Conservation (phyloP, 1,140 invertebrate species). For the Zaprionus africanus region DNA sequence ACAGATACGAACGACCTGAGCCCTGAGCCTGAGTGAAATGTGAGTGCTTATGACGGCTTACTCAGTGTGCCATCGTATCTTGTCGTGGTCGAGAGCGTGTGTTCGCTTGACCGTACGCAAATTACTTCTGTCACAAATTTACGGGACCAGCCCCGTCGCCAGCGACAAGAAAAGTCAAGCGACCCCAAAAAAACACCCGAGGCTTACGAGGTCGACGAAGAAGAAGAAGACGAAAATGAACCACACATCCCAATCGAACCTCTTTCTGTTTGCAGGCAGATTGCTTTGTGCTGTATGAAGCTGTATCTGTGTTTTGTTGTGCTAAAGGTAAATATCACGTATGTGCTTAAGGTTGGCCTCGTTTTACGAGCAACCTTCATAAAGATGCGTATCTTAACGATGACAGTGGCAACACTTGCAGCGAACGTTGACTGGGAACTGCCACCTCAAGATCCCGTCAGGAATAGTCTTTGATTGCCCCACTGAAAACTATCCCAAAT, state of each 20-base stretch:
- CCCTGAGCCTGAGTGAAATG: constrained; percentile 13
- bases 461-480: constrained; percentile 66
- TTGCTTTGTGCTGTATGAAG: not conserved
- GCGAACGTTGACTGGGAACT: constrained; percentile 16
- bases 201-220: constrained; percentile 74
- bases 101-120: constrained; percentile 77
- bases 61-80: constrained; percentile 27
- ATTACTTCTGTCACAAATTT: constrained; percentile 83
- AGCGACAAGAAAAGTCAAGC: constrained; percentile 70
- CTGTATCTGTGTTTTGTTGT: constrained; percentile 12
- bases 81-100: constrained; percentile 38
- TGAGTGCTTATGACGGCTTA: constrained; percentile 53
- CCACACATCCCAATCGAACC: constrained; percentile 7
- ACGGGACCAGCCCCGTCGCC: not conserved
- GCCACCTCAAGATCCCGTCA: constrained; percentile 50
- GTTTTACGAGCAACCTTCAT: constrained; percentile 77
- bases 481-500: constrained; percentile 59
- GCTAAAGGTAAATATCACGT: constrained; percentile 45
- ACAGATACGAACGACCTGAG: constrained; percentile 14
- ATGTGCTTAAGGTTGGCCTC: constrained; percentile 40
- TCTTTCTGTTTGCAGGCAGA: not conserved
- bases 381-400: constrained; percentile 82
- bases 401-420: constrained; percentile 75
- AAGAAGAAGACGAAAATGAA: constrained; percentile 22
- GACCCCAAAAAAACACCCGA: constrained; percentile 63